Percentiles rank a stretch among this genome's conserved stretches.
These are phyloP conservation scores for Puffinus mauretanicus DNA, from an alignment of 2,113 vertebrate genomes.

Conservation along the genomic window DNA sequence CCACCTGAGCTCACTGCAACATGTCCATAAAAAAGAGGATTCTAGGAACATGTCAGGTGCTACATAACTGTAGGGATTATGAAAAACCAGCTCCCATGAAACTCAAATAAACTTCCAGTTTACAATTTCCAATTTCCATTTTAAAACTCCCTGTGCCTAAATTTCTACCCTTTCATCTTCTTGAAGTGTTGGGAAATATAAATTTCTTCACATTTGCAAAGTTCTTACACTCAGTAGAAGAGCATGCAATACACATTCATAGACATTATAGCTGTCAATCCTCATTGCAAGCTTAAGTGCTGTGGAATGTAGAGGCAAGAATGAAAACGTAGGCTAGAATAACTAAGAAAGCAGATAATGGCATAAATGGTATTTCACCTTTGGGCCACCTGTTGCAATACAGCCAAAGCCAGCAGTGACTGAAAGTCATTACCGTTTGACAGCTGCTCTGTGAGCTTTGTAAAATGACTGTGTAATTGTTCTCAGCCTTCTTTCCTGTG, in stretches of 20 bases:
- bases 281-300: not conserved
- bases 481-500: constrained; percentile 24
- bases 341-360: not conserved
- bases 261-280: not conserved
- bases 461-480: constrained; percentile 46
- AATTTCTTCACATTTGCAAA: not conserved
- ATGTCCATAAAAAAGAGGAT: not conserved
- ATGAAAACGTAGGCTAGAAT: not conserved
- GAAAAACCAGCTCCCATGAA: not conserved
- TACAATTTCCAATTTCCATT: not conserved
- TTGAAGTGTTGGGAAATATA: not conserved
- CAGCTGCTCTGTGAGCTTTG: constrained; percentile 45
- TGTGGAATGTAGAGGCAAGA: not conserved
- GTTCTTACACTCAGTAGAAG: not conserved
- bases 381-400: constrained; percentile 34
- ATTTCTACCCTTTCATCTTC: not conserved
- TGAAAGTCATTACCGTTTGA: constrained; percentile 40
- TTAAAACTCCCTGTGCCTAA: not conserved
- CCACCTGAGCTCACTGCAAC: not conserved
- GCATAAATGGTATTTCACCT: constrained; percentile 6
- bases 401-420: not conserved
- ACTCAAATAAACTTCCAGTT: not conserved
- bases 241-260: not conserved
- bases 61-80: not conserved
- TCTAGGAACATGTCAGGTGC: not conserved